Base-by-base conservation (phyloP, 2,797 vertebrate species). In the Hemibagrus guttatus region DNA sequence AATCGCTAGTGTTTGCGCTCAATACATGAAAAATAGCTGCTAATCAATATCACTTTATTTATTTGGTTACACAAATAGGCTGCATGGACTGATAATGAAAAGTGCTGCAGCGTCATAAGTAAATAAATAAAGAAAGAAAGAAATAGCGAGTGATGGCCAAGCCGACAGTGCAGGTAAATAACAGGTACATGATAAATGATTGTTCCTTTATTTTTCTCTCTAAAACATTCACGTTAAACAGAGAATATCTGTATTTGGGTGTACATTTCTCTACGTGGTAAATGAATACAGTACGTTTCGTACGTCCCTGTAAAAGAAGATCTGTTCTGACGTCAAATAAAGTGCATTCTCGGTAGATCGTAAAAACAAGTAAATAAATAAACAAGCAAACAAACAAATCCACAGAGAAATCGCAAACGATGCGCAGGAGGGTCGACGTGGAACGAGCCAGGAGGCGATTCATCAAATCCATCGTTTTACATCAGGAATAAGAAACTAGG, bases 41-140 rank as follows among this genome's bases (percentile, higher is more conserved):
- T 75, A 61, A 46, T n/a, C 78, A 81, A n/a, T 42, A 81, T 63
- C 21, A 63, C 26, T 88, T 83, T 86, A 84, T 88, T 89, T 66
- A 76, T 88, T 66, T 64, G 68, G 95, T 93, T 94, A 94, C 93
- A 95, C 92, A 90, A 93, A 95, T 92, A 91, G 93, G 94, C 90
- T 90, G 88, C 66, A 84, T 87, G 23, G 21, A 92, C 91, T 91
- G 90, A 91, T 91, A 89, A 93, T 88, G 94, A 92, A 92, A 94
- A 90, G 93, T 94, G 94, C 92, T 93, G 93, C 94, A 94, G 84
- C 7, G 46, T 49, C 1, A 87, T 88, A 92, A 92, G 14, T 87
- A 92, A 95, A 90, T 93, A 94, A 94, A 92, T 93, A 90, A 23
- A 49, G 11, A 31, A 94, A 92, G 88, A 93, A 92, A 93, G 89